These are phyloP conservation scores for Battus philenor DNA, from an alignment of 1,140 invertebrate genomes.

Conservation along the genomic window DNA sequence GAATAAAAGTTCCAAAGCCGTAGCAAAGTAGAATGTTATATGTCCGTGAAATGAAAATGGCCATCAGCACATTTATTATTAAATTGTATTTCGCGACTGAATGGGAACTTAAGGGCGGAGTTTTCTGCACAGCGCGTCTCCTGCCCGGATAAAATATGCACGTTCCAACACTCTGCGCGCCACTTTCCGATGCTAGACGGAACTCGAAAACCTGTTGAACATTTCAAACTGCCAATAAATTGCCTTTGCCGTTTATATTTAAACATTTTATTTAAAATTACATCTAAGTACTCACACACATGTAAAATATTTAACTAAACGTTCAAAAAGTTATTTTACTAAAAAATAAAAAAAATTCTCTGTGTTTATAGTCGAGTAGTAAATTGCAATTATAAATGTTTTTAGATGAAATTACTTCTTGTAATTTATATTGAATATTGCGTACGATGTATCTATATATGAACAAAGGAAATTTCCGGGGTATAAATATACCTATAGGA, in stretches of 20 bases:
- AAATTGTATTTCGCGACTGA: constrained; percentile 1
- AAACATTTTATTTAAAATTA: background rate
- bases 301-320: too few species aligned
- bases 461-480: too few species aligned
- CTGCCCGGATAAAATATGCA: constrained; percentile 58
- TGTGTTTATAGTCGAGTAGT: too few species aligned
- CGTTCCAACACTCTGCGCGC: constrained; percentile 36
- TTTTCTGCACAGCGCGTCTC: constrained; percentile 19
- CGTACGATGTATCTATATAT: too few species aligned
- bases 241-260: background rate
- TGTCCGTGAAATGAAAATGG: constrained; percentile 4
- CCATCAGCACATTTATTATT: constrained; percentile 4
- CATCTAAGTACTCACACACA: too few species aligned
- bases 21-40: background rate
- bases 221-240: constrained; percentile 32
- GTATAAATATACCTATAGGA: too few species aligned
- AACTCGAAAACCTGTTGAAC: constrained; percentile 47
- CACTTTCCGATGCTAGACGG: constrained; percentile 26
- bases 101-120: constrained; percentile 5
- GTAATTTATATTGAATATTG: too few species aligned
- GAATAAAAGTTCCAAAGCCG: too few species aligned
- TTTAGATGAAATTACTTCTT: too few species aligned
- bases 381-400: too few species aligned
- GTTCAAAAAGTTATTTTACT: too few species aligned
- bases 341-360: too few species aligned